Conservation (phyloP, 2,113 vertebrate genomes). For the Tonatia bakeri region DNA sequence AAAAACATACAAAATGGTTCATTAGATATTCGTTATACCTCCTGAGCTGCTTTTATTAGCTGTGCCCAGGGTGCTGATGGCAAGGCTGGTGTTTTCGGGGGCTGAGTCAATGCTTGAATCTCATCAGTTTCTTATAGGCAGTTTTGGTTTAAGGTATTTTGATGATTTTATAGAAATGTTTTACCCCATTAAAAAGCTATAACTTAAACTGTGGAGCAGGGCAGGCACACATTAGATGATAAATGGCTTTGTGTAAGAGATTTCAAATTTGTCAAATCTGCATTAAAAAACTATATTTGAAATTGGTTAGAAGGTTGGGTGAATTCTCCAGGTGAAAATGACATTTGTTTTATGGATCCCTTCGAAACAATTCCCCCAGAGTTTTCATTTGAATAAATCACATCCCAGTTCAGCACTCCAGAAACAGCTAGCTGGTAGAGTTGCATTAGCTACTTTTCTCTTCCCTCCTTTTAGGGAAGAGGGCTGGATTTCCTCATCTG, state of each 20-base stretch:
- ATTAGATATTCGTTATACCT: conserved; percentile 66
- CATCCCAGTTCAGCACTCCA: conserved; percentile 2
- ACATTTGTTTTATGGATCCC: conserved; percentile 59
- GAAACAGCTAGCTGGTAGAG: neutral
- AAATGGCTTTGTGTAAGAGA: conserved; percentile 64
- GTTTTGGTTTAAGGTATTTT: conserved; percentile 69
- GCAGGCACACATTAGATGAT: conserved; percentile 58
- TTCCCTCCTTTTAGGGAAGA: conserved; percentile 6
- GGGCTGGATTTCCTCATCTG: neutral
- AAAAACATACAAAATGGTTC: conserved; percentile 56
- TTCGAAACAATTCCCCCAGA: conserved; percentile 52
- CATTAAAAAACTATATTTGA: conserved; percentile 67
- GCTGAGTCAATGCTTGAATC: conserved; percentile 56
- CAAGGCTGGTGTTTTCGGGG: conserved; percentile 41
- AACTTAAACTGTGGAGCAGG: conserved; percentile 56
- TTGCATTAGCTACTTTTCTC: neutral
- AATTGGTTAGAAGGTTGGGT: conserved; percentile 68
- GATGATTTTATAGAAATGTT: conserved; percentile 68
- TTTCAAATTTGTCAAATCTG: conserved; percentile 72
- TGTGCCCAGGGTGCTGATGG: conserved; percentile 29
- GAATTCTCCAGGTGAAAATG: conserved; percentile 66
- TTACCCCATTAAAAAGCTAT: conserved; percentile 70
- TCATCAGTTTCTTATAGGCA: conserved; percentile 65
- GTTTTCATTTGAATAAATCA: conserved; percentile 67
- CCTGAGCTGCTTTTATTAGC: conserved; percentile 65